phyloP scores from a whole-genome alignment of 2,888 invertebrate genomes.

The Pyrrhosoma nymphula region DNA sequence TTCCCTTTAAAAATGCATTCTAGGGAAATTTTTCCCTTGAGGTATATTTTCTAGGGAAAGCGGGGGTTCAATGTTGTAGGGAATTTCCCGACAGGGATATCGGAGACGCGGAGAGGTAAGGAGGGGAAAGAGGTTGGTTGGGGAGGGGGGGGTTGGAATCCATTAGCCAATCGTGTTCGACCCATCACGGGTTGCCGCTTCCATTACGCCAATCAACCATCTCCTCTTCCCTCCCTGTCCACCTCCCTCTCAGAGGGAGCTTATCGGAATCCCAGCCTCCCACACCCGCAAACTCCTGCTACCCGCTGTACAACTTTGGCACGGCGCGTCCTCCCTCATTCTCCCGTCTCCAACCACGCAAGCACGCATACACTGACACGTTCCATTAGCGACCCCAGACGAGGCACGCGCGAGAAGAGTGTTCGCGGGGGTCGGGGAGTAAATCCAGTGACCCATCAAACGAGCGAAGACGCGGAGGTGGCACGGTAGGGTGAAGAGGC shows the following conservation, averaged over 20 bases:
- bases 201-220: slow-evolving; percentile 54
- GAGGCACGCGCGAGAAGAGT: not conserved
- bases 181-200: slow-evolving; percentile 45
- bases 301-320: too few relatives aligned
- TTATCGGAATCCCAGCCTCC: too few relatives aligned
- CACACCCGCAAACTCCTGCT: too few relatives aligned
- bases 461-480: slow-evolving; percentile 2
- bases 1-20: too few relatives aligned
- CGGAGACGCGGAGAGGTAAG: not conserved
- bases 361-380: not conserved
- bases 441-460: slow-evolving; percentile 56
- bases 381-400: slow-evolving; percentile 57
- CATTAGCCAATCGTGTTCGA: slow-evolving; percentile 59
- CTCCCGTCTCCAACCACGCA: not conserved
- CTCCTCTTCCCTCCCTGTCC: not conserved
- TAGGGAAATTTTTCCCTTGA: too few relatives aligned
- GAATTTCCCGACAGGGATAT: too few relatives aligned
- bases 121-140: not conserved
- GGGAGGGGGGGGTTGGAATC: too few relatives aligned
- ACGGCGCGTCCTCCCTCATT: too few relatives aligned
- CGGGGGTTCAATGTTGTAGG: too few relatives aligned
- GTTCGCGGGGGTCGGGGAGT: not conserved
- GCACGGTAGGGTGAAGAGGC: too few relatives aligned
- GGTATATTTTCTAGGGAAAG: too few relatives aligned
- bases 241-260: not conserved